Percentiles rank a stretch among this genome's conserved stretches.
These are phyloP conservation scores for Thecocarcelia acutangulata DNA, from an alignment of 2,888 invertebrate species.

Conservation along the genomic window DNA sequence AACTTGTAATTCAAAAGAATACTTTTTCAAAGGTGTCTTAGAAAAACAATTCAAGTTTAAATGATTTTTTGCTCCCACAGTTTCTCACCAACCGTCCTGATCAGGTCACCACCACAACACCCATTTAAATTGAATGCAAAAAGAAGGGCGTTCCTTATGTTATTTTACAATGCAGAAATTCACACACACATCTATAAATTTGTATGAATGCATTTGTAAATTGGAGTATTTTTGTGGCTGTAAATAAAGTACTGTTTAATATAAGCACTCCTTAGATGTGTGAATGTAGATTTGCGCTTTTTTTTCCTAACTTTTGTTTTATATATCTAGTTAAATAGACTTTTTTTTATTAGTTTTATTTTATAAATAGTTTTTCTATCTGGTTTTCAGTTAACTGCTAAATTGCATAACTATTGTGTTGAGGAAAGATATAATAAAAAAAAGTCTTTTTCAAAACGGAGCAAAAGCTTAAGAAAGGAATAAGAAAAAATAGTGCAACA, in stretches of 20 bases:
- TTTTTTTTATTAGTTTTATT: slow-evolving; percentile 8
- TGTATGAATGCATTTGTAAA: slow-evolving; percentile 15
- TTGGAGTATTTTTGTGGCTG: slow-evolving; percentile 2
- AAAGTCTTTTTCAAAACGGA: slow-evolving; percentile 24
- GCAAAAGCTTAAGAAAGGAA: slow-evolving; percentile 32
- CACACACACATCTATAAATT: too few species aligned
- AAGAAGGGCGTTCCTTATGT: slow-evolving; percentile 59
- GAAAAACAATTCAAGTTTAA: background rate
- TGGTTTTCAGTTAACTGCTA: slow-evolving; percentile 53
- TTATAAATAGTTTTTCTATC: slow-evolving; percentile 53
- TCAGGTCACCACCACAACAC: background rate
- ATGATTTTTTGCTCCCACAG: background rate
- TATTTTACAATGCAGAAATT: background rate
- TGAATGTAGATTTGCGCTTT: slow-evolving; percentile 62
- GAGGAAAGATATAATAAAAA: slow-evolving; percentile 10
- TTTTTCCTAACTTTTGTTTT: slow-evolving; percentile 18
- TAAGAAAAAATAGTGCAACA: slow-evolving; percentile 17
- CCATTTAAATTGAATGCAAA: slow-evolving; percentile 9
- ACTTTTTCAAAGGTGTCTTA: background rate
- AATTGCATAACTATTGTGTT: slow-evolving; percentile 63
- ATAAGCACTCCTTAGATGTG: slow-evolving; percentile 62
- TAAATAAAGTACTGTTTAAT: slow-evolving; percentile 19
- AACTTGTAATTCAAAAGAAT: too few species aligned
- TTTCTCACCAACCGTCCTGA: background rate
- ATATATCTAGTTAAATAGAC: slow-evolving; percentile 12